Evolutionary conservation across 2,797 vertebrate species (phyloP), one percentile per base, ranked within the genome.

Genomic region (Ctenopoma kingsleyae): DNA sequence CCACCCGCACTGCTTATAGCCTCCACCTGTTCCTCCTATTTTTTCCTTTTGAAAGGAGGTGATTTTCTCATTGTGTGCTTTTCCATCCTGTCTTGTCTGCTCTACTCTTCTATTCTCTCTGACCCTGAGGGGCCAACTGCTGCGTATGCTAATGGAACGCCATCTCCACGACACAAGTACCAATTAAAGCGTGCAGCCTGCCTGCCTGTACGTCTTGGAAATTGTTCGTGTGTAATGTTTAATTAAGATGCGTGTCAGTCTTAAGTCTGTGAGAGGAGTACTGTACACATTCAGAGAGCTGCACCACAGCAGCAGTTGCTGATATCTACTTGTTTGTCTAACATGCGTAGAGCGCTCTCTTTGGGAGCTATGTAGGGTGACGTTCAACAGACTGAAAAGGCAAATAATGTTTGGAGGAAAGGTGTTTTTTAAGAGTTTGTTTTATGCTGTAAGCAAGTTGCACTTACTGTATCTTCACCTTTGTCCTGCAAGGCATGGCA

Each of bases 171-270:
- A 78, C 79, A 79, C 85, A 78, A 89, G 86, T 84, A 77, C 79
- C 89, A 88, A 82, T 92, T 92, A 90, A 78, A 78, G 63, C 43
- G 48, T 35, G 67, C 68, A 74, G 82, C 63, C 66, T 75, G 72
- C 71, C 82, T 76, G 73, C 62, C 19, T 72, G 76, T 79, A 77
- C 71, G 57, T 86, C 76, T 76, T 19, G 52, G 30, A 76, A 83
- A 79, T 73, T 64, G 72, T 80, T 78, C 66, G 22, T 56, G 78
- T 71, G 83, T 75, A 87, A 86, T 84, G 77, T 89, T 85, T 90
- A 85, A 90, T 91, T 83, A 87, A 85, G 85, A 89, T 79, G 78
- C 43, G 19, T 62, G 82, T 86, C 88, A 76, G 51, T 86, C 81
- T 66, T 2, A 17, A 63, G 65, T 62, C 77, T 57, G 56, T 1